These are phyloP conservation scores for Pangasius sanitwongsei DNA, from an alignment of 2,797 vertebrate genomes.

Conservation along the genomic window DNA sequence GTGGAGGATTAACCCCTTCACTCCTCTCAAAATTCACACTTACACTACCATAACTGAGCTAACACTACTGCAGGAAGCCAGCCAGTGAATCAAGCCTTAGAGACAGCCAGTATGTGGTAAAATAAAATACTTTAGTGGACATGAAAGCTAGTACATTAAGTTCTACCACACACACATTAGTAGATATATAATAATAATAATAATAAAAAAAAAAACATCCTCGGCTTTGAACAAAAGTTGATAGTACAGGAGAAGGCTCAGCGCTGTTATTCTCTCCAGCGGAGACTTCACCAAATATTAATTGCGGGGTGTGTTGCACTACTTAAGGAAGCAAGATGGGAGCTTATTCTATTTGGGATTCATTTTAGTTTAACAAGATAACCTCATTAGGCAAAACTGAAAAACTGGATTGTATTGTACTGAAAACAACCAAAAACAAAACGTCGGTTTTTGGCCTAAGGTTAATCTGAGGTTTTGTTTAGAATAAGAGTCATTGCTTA, in stretches of 20 bases:
- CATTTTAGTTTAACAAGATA: neutral
- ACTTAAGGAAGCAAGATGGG: neutral
- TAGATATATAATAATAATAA: too few relatives aligned
- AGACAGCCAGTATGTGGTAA: conserved; percentile 25
- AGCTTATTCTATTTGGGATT: neutral
- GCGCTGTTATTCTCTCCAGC: neutral
- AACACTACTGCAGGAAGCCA: conserved; percentile 63
- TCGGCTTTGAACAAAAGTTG: too few relatives aligned
- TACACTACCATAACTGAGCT: conserved; percentile 67
- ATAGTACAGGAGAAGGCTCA: neutral
- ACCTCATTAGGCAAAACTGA: neutral
- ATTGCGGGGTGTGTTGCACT: neutral
- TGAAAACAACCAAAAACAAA: neutral
- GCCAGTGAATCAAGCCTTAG: conserved; percentile 20
- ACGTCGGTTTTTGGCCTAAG: neutral
- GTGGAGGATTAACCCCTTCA: conserved; percentile 76
- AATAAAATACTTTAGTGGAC: conserved; percentile 35
- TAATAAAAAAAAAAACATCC: too few relatives aligned
- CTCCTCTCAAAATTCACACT: conserved; percentile 68
- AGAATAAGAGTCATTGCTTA: neutral
- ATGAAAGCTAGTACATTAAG: conserved; percentile 24
- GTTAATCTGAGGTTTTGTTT: neutral
- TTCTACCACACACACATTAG: neutral
- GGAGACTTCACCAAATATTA: neutral
- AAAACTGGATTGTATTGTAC: neutral